A percentile compares a stretch with the other conserved stretches of the same genome.
These are phyloP conservation scores for Gymnothorax reevesii DNA, from an alignment of 2,797 vertebrate genomes.

Conservation along the genomic window DNA sequence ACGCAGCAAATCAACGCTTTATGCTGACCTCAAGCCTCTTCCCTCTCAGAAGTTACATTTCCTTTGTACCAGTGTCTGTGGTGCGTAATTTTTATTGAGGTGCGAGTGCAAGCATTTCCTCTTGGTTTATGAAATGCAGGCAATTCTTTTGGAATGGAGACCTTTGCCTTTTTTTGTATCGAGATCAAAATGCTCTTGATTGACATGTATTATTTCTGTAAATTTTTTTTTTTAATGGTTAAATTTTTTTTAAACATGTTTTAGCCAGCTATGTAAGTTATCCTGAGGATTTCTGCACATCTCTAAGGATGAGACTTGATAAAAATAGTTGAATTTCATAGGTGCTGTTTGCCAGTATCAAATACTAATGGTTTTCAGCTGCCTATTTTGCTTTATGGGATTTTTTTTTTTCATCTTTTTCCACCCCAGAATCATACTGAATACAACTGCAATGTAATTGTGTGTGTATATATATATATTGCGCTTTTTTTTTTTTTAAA, in stretches of 20 bases:
- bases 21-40: neutral
- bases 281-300: neutral
- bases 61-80: neutral
- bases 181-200: neutral
- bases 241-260: neutral
- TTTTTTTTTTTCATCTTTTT: neutral
- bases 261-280: neutral
- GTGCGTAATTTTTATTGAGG: no score
- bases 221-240: neutral
- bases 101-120: neutral
- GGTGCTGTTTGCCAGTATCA: no score
- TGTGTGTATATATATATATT: constrained; percentile 5
- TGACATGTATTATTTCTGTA: neutral
- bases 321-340: no score
- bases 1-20: neutral
- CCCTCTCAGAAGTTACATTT: neutral
- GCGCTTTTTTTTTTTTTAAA: neutral
- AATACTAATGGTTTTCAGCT: no score
- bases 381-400: neutral
- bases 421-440: neutral
- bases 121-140: neutral
- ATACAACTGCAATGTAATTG: neutral
- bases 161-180: neutral
- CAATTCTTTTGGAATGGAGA: neutral
- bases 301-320: no score